These are phyloP conservation scores for Typhlichthys eigenmanni DNA, from an alignment of 2,797 vertebrate genomes.

Conservation along the genomic window DNA sequence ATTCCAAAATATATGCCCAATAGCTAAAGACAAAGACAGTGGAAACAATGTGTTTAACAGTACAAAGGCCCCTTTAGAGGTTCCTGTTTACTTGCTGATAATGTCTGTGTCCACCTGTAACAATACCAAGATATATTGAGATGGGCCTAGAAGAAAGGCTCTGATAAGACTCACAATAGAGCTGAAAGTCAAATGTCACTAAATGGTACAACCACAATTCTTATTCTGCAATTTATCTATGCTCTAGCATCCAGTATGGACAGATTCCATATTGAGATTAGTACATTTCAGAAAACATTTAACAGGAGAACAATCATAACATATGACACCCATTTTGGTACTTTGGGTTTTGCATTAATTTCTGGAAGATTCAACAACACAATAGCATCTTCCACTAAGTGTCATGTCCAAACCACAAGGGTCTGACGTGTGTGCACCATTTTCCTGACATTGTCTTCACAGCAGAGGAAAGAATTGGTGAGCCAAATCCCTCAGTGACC, in stretches of 20 bases:
- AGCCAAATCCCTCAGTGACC: conserved; percentile 13
- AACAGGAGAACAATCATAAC: no score
- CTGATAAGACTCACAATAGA: conserved; percentile 70
- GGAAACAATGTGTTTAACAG: conserved; percentile 53
- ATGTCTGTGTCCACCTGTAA: conserved; percentile 40
- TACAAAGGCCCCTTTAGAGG: conserved; percentile 67
- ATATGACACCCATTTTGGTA: neutral
- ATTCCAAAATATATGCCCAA: conserved; percentile 34
- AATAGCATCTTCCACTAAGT: conserved; percentile 68
- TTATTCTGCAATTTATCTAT: no score
- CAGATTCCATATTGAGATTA: no score
- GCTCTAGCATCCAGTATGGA: no score
- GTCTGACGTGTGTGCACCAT: conserved; percentile 54
- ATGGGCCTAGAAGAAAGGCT: conserved; percentile 48
- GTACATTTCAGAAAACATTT: no score
- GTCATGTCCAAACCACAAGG: conserved; percentile 55
- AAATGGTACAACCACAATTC: conserved; percentile 13
- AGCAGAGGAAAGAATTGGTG: conserved; percentile 68
- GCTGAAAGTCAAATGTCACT: conserved; percentile 40
- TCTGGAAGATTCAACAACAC: conserved; percentile 44
- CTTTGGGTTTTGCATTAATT: conserved; percentile 17
- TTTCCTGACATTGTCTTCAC: conserved; percentile 77
- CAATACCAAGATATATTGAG: conserved; percentile 42
- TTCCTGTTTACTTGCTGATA: conserved; percentile 72
- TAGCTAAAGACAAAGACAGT: conserved; percentile 58